Base-by-base conservation (phyloP, 2,113 vertebrate species). In the Ginglymostoma cirratum region DNA sequence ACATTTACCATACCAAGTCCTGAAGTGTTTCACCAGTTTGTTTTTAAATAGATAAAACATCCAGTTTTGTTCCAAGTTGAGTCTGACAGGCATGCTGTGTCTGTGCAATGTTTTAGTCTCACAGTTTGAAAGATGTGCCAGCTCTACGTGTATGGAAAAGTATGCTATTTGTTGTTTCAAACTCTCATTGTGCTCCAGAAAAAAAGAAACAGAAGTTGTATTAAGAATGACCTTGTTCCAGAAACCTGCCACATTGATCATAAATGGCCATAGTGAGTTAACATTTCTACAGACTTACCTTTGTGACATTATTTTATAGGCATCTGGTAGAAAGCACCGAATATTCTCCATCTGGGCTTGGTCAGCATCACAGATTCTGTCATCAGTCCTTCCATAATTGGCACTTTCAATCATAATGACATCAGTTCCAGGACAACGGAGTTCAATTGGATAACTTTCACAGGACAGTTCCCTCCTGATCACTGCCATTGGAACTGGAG, bases 381-480 rank as follows among this genome's bases (percentile, higher is more conserved):
- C 99, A 1, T 99, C 99, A 0, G 99, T 99, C 97, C 99, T 98
- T 27, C 99, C 99, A 0, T 99, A 99, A 98, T 99, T 99, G 98
- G 99, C 99, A 96, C 99, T 99, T 97, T 99, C 99, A 0, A 99
- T 99, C 99, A 99, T 99, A 97, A 99, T 99, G 97, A 99, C 99
- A 80, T 99, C 99, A 0, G 99, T 99, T 96, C 99, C 99, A 0
- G 99, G 99, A 97, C 99, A 99, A 96, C 99, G 99, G 65, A 99
- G 98, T 97, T 99, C 99, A 23, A 99, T 99, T 96, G 99, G 99
- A 97, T 99, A 99, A 97, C 99, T 98, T 97, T 99, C 99, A 24
- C 99, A 99, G 5, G 99, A 99, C 96, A 99, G 98, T 97, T 99
- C 99, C 97, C 99, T 98, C 96, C 99, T 98, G 96, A 99, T 99